Evolutionary conservation across 2,888 invertebrate species (phyloP), one percentile per base, ranked within the genome.

Genomic region (Zaprionus bogoriensis): DNA sequence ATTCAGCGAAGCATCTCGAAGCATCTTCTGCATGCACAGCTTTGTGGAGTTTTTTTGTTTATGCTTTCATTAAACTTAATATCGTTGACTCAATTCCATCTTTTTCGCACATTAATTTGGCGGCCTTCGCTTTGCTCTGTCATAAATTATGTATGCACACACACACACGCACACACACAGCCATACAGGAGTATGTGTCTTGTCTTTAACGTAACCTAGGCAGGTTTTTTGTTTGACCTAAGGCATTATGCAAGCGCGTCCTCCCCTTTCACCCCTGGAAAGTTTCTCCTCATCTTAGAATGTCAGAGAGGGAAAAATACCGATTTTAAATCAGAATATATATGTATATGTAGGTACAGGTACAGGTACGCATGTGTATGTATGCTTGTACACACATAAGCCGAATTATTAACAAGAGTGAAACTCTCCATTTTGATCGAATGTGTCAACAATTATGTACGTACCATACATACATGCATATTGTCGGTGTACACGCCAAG

Each of bases 51-150:
- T 65, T 48, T 36, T 58, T 63, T 53, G 32, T 63, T 67, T 48
- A 63, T 53, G 50, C 42, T 66, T 53, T 48, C 46, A 67, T 58
- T 59, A 39, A 60, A 67, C 32, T 60, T 57, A 59, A 60, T 63
- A 42, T 36, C 52, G 32, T 62, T 66, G 70, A 66, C 75, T 69
- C 53, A 65, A 77, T 73, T 65, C 52, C 53, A 61, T 52, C 61
- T 36, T 60, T 79, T 77, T 71, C 68, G 77, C 72, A 80, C 84
- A 77, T 74, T 74, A 71, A 74, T 84, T 63, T 65, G 38, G 20
- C 42, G 63, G 55, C 72, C 76, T 73, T 77, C 58, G 44, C 48
- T 55, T 39, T 23, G 46, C 22, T 41, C 25, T 50, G 61, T 25
- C 57, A 42, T 74, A 62, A 66, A 66, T 81, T 51, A 51, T 59